phyloP scores from a whole-genome alignment of 2,113 vertebrate genomes.

The Prunella fulvescens region DNA sequence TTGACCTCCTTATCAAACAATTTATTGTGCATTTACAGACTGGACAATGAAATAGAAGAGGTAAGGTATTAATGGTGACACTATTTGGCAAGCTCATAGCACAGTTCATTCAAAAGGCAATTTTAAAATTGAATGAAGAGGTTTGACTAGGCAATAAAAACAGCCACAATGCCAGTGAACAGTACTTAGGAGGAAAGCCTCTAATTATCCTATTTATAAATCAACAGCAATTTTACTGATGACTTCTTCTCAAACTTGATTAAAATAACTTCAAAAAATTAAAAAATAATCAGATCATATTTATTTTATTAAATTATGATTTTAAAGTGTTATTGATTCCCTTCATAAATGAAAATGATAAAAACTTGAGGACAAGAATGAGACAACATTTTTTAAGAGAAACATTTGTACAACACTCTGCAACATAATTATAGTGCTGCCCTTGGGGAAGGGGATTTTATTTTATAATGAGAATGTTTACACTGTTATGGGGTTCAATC shows the following conservation, averaged over 20 bases:
- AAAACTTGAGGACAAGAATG: constrained; percentile 74
- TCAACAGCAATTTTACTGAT: constrained; percentile 92
- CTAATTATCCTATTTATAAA: constrained; percentile 98
- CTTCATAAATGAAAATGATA: constrained; percentile 68
- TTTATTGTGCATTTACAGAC: constrained; percentile 78
- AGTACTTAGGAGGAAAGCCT: constrained; percentile 82
- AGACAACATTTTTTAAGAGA: constrained; percentile 78
- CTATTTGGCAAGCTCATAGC: constrained; percentile 80
- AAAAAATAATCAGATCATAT: constrained; percentile 82
- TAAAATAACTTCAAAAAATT: constrained; percentile 84
- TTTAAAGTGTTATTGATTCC: constrained; percentile 72
- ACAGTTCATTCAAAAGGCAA: constrained; percentile 94
- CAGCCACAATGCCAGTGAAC: constrained; percentile 80
- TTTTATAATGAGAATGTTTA: constrained; percentile 87
- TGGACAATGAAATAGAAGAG: constrained; percentile 79
- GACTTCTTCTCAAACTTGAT: constrained; percentile 91
- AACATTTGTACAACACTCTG: constrained; percentile 74
- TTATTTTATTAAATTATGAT: constrained; percentile 85
- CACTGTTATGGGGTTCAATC: constrained; percentile 83
- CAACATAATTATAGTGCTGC: constrained; percentile 81
- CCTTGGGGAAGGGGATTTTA: constrained; percentile 86
- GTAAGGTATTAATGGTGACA: constrained; percentile 84
- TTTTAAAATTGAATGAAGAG: constrained; percentile 97
- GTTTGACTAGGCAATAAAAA: constrained; percentile 97
- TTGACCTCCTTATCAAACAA: constrained; percentile 81